Percentiles rank a stretch among this genome's conserved stretches.
Evolutionary conservation across 2,888 invertebrate species (phyloP).

Genomic region (Drosophila tanythrix): DNA sequence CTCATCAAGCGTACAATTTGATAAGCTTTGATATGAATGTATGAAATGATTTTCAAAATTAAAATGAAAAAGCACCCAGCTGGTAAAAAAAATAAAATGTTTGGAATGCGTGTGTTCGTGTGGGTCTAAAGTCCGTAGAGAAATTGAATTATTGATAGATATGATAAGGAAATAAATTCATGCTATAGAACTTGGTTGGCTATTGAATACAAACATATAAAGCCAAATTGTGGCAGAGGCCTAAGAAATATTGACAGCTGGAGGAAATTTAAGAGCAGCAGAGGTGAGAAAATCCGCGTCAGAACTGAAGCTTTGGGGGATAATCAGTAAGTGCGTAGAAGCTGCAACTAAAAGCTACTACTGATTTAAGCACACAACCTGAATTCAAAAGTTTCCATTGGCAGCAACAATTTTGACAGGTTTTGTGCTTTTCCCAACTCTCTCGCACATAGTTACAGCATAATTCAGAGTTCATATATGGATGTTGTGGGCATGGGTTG

Average conservation of each 20-base stretch:
- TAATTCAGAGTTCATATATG: slow-evolving; percentile 8
- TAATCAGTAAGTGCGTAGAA: slow-evolving; percentile 1
- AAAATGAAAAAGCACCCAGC: slow-evolving; percentile 25
- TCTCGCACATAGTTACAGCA: slow-evolving; percentile 4
- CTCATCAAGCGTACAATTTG: slow-evolving; percentile 32
- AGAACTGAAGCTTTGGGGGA: background rate
- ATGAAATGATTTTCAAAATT: slow-evolving; percentile 56
- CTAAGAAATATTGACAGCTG: slow-evolving; percentile 8
- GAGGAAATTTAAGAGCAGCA: slow-evolving; percentile 9
- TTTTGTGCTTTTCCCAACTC: background rate
- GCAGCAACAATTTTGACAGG: slow-evolving; percentile 1
- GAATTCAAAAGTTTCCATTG: slow-evolving; percentile 14
- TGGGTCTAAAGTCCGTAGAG: background rate
- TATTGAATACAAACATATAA: background rate
- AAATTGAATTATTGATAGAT: slow-evolving; percentile 27
- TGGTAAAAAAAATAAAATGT: background rate
- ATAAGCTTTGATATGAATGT: slow-evolving; percentile 54
- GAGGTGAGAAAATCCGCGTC: background rate
- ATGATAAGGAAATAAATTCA: background rate
- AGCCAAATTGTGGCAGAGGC: background rate
- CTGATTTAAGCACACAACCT: background rate
- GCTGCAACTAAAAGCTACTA: slow-evolving; percentile 10
- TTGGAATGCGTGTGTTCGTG: background rate
- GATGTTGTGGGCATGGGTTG: background rate
- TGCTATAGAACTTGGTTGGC: background rate